Evolutionary conservation across 2,888 invertebrate genomes (phyloP), one percentile per base, ranked within the genome.

Genomic region (Brachyopa scutellaris): DNA sequence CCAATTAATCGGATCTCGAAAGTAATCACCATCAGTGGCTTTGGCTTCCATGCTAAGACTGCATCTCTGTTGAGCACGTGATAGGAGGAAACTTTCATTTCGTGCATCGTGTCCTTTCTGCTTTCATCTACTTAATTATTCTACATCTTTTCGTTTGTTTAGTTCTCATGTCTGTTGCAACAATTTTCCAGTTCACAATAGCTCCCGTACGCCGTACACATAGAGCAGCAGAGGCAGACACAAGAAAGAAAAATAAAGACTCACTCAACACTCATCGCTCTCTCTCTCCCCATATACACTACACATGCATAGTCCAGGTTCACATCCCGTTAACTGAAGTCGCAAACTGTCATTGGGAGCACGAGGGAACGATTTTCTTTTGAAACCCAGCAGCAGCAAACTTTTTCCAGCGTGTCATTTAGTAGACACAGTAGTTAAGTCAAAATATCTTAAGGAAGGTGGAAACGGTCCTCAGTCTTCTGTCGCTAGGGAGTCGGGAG

Each of bases 281-380:
- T 4, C 26, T n/a, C 9, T 64, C n/a, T 1, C 51, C 17, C 26
- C 15, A 2, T 13, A 19, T 6, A 9, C 47, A n/a, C n/a, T 1
- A 29, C 17, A 17, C 15, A 2, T 13, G 13, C 5, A 9, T 38
- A n/a, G 15, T 2, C 40, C 8, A n/a, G 13, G 2, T 33, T 11
- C 4, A n/a, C 17, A 15, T 19, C 11, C 29, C 23, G 9, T 23
- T 23, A 66, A 79, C 61, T 29, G 66, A 82, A 82, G 82, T 77
- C 77, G 53, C 82, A 82, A 82, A 77, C 82, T 82, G 77, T 82
- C 82, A 82, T 42, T 82, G 76, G 55, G 66, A 82, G 82, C 82
- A 82, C 82, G 82, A 69, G 49, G 76, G 19, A 66, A 72, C 70
- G 82, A 74, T 82, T 82, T 77, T 72, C 70, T 82, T 77, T 69